Conservation (phyloP, 2,888 invertebrate genomes). For the Callyntrura guangdongensis region DNA sequence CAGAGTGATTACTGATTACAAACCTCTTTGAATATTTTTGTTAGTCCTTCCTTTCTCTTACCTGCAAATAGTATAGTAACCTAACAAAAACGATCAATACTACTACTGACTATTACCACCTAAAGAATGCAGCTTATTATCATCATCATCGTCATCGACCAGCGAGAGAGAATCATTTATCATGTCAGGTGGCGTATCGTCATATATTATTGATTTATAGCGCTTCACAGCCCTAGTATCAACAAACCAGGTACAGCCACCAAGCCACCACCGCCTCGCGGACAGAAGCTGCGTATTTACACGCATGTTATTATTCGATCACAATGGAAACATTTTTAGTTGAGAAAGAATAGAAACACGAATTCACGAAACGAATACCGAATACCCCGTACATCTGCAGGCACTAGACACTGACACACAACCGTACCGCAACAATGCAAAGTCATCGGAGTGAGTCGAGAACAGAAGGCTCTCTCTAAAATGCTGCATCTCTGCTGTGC, state of each 20-base stretch:
- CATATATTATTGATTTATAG: conserved; percentile 36
- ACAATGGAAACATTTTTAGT: background rate
- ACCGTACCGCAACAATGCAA: background rate
- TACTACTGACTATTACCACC: conserved; percentile 17
- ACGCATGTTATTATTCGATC: background rate
- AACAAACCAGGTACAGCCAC: background rate
- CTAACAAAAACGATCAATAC: conserved; percentile 41
- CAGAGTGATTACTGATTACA: background rate
- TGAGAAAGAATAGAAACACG: background rate
- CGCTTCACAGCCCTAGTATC: background rate
- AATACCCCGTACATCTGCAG: background rate
- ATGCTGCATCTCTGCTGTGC: background rate
- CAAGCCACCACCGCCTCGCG: background rate
- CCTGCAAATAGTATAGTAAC: background rate
- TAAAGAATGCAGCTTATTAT: background rate
- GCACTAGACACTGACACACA: background rate
- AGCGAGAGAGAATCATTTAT: conserved; percentile 40
- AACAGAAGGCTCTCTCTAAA: background rate
- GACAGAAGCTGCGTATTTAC: conserved; percentile 18
- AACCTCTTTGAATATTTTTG: too few relatives aligned
- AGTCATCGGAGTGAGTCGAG: background rate
- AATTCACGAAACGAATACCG: background rate
- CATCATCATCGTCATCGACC: background rate
- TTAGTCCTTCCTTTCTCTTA: conserved; percentile 37
- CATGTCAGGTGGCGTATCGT: conserved; percentile 51